Percentiles rank a stretch among this genome's conserved stretches.
Conservation (phyloP, 2,888 invertebrate genomes). For the Megalurothrips usitatus region DNA sequence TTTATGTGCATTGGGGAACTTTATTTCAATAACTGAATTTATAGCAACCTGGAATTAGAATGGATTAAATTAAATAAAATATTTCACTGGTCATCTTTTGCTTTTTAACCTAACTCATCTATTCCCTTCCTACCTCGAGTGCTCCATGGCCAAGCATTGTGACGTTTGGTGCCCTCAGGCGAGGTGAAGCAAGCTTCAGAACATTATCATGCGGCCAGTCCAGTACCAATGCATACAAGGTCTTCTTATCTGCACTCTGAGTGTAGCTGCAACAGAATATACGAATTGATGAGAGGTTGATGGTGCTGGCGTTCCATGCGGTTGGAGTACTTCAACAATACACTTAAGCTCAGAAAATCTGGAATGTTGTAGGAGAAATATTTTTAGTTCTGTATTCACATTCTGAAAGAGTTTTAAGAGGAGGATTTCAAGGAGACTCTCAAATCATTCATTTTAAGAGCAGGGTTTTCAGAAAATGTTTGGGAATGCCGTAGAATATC, state of each 20-base stretch:
- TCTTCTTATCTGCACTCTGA: background rate
- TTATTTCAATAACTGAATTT: background rate
- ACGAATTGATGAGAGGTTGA: too few relatives aligned
- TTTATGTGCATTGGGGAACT: background rate
- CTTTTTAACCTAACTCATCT: background rate
- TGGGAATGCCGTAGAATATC: too few relatives aligned
- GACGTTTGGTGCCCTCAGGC: background rate
- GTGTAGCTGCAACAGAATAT: background rate
- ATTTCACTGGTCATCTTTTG: background rate
- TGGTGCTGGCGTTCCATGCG: too few relatives aligned
- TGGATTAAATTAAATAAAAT: background rate
- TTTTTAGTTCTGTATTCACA: too few relatives aligned
- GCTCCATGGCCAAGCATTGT: conserved; percentile 18
- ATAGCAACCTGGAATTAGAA: background rate
- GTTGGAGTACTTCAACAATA: too few relatives aligned
- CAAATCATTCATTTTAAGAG: too few relatives aligned
- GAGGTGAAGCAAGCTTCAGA: background rate
- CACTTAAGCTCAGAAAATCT: too few relatives aligned
- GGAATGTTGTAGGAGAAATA: too few relatives aligned
- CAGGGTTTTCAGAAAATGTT: too few relatives aligned
- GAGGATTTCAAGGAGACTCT: too few relatives aligned
- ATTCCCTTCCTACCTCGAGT: background rate
- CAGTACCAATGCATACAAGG: background rate
- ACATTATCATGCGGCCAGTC: background rate
- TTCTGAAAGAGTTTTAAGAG: too few relatives aligned